These are phyloP conservation scores for Synergus japonicus DNA, from an alignment of 2,888 invertebrate species.

Conservation along the genomic window DNA sequence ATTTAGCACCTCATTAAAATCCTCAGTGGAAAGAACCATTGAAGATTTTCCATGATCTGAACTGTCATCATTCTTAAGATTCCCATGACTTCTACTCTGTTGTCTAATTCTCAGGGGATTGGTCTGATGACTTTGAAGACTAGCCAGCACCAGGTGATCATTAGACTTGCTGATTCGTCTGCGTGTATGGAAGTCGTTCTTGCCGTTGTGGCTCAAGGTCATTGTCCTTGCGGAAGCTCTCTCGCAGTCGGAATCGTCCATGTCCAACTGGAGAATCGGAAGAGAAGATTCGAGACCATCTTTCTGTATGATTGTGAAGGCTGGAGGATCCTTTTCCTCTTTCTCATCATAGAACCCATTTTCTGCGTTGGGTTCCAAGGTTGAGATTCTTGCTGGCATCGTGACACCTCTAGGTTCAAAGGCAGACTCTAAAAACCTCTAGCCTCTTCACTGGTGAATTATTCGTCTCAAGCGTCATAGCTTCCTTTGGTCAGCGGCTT, in stretches of 20 bases:
- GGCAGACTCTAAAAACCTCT: neutral
- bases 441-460: constrained; percentile 36
- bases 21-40: constrained; percentile 77
- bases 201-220: constrained; percentile 50
- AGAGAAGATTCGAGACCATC: constrained; percentile 67
- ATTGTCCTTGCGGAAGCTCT: constrained; percentile 54
- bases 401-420: constrained; percentile 27
- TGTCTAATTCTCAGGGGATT: constrained; percentile 72
- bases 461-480: constrained; percentile 42
- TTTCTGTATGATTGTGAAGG: constrained; percentile 71
- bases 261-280: constrained; percentile 68
- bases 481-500: constrained; percentile 41
- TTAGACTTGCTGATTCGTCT: constrained; percentile 70
- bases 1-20: constrained; percentile 86
- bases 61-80: constrained; percentile 69
- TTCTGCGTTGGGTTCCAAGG: constrained; percentile 62
- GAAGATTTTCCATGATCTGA: constrained; percentile 62
- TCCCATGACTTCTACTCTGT: constrained; percentile 77
- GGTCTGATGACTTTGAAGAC: constrained; percentile 59
- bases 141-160: constrained; percentile 69
- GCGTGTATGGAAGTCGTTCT: constrained; percentile 65
- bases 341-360: constrained; percentile 58
- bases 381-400: constrained; percentile 72
- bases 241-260: constrained; percentile 56
- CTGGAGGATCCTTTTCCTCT: constrained; percentile 60